phyloP scores from a whole-genome alignment of 1,140 invertebrate species.

The Chymomyza costata region DNA sequence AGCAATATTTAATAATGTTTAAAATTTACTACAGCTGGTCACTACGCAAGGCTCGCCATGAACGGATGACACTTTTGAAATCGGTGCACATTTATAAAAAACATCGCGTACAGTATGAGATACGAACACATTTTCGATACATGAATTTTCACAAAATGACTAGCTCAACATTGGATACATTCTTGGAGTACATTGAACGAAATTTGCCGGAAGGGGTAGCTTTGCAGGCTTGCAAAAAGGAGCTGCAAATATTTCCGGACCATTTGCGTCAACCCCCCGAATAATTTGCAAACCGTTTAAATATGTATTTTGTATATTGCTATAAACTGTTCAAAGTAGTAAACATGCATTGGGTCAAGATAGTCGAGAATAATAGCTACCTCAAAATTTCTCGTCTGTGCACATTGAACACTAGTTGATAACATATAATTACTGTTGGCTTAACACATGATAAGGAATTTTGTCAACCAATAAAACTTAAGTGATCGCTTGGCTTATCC shows the following conservation, averaged over 20 bases:
- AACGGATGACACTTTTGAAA: conserved; percentile 88
- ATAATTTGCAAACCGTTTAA: conserved; percentile 22
- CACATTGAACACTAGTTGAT: too few relatives aligned
- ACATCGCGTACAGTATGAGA: conserved; percentile 96
- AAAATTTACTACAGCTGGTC: conserved; percentile 83
- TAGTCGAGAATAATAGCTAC: too few relatives aligned
- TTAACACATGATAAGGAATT: too few relatives aligned
- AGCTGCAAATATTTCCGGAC: conserved; percentile 79
- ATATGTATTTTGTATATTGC: not conserved
- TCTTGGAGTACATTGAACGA: conserved; percentile 96
- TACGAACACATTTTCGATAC: conserved; percentile 92
- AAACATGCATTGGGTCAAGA: too few relatives aligned
- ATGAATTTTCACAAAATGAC: conserved; percentile 91
- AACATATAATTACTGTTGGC: too few relatives aligned
- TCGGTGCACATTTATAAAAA: conserved; percentile 95
- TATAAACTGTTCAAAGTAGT: too few relatives aligned
- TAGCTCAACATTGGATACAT: conserved; percentile 95
- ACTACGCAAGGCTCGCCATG: conserved; percentile 83
- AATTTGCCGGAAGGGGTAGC: conserved; percentile 98
- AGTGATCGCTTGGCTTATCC: conserved; percentile 5
- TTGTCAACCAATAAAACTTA: too few relatives aligned
- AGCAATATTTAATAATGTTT: conserved; percentile 8
- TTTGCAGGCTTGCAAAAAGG: conserved; percentile 93
- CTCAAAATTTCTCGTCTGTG: too few relatives aligned
- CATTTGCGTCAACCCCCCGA: conserved; percentile 75